These are phyloP conservation scores for Chinchilla lanigera DNA, from an alignment of 2,113 vertebrate genomes.

Conservation along the genomic window DNA sequence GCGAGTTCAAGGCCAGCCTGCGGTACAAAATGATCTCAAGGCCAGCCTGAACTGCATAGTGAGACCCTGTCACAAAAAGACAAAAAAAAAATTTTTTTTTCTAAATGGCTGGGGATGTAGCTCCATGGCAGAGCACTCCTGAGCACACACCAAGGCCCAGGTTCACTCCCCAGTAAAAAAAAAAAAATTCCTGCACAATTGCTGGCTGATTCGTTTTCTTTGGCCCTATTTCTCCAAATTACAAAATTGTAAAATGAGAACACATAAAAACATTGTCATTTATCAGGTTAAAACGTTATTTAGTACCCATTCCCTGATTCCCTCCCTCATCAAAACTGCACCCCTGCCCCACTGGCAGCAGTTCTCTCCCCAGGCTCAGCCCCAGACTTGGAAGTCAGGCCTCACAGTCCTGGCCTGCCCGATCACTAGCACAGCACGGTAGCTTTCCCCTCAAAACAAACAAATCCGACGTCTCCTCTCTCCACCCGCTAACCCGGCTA, in stretches of 20 bases:
- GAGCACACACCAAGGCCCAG: background rate
- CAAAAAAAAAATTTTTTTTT: too few relatives aligned
- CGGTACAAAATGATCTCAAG: too few relatives aligned
- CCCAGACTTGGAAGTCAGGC: background rate
- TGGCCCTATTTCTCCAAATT: background rate
- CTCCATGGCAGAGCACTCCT: background rate
- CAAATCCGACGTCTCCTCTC: background rate
- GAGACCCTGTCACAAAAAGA: too few relatives aligned
- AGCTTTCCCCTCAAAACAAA: background rate
- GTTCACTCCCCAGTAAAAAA: background rate
- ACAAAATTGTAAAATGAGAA: slow-evolving; percentile 8
- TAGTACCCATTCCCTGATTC: background rate
- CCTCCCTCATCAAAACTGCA: background rate
- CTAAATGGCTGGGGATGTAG: background rate
- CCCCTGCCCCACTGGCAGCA: background rate
- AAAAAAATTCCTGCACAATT: background rate
- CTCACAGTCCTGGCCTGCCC: background rate
- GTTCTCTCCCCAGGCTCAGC: background rate
- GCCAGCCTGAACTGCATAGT: too few relatives aligned
- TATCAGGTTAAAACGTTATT: background rate
- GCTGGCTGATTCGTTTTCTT: background rate
- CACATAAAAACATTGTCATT: background rate
- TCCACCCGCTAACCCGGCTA: background rate
- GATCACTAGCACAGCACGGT: background rate
- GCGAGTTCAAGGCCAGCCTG: too few relatives aligned